Base-by-base conservation (phyloP, 1,140 invertebrate species). In the Pemphigus obesinymphae region DNA sequence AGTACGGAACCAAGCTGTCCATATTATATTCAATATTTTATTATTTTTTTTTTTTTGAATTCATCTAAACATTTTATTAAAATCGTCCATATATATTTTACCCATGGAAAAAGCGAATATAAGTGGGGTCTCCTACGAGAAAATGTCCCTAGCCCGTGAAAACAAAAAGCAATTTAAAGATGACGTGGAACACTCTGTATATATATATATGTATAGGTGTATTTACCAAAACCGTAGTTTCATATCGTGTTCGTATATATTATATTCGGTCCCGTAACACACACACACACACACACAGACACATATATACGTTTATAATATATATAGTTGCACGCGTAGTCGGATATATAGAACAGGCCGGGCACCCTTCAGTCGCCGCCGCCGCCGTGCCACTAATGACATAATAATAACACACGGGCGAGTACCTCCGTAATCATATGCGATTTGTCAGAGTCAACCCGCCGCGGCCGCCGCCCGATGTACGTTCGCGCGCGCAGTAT, bases 331-430 rank as follows among this genome's bases (percentile, higher is more conserved):
- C 31, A 31, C 31, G 31, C 26, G 31, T 63, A 63, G 31, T 63
- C 26, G 11, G 34, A 31, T 75, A 55, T 76, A 29, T 76, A 76
- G 78, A 34, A 17, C 40, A 58, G 80, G 55, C 40, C 20, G 78
- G 72, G 53, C 76, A 80, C 76, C 76, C 76, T 80, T 80, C 75
- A 61, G 75, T 78, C 55, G 61, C 31, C 45, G 68, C 31, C 66
- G 66, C n/a, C 29, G 48, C 48, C 45, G 37, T 7, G 48, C 68
- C 82, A 61, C 83, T 83, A 83, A 83, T 83, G 83, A 83, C 83
- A 83, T 82, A 83, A 83, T 83, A 83, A 83, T 83, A 83, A 83
- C 83, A 82, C 78, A 61, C 78, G 82, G 73, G 76, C 82, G 53
- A 83, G 78, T 81, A 81, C 83, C 78, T 83, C 83, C 55, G 83